phyloP scores from a whole-genome alignment of 2,797 vertebrate species.

The Darevskia nairensis region DNA sequence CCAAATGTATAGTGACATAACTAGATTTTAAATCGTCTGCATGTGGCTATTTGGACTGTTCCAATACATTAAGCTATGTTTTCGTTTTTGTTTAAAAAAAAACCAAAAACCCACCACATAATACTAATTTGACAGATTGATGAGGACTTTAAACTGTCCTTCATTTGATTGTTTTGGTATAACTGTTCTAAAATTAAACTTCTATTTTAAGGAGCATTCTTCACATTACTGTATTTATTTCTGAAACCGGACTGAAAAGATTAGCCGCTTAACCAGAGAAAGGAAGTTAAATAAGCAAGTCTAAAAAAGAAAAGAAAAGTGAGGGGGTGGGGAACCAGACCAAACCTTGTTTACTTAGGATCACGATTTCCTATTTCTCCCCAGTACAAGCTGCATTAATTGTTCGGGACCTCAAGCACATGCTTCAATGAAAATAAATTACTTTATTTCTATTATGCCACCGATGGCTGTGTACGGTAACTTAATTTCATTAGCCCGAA shows the following conservation, averaged over 20 bases:
- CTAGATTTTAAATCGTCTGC: constrained; percentile 30
- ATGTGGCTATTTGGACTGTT: constrained; percentile 17
- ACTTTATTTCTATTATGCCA: constrained; percentile 96
- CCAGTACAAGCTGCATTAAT: constrained; percentile 86
- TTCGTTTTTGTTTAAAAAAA: not conserved
- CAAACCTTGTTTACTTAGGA: constrained; percentile 67
- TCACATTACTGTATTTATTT: constrained; percentile 41
- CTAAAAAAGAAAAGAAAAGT: constrained; percentile 38
- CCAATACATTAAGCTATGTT: not conserved
- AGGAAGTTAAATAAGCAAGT: constrained; percentile 77
- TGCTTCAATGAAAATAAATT: constrained; percentile 98
- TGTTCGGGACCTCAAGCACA: constrained; percentile 91
- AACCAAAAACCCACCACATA: not conserved
- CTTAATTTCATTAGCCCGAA: constrained; percentile 99
- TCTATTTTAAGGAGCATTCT: constrained; percentile 19
- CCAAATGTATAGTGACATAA: constrained; percentile 18
- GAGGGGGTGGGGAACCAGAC: constrained; percentile 11
- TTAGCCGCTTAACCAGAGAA: constrained; percentile 55
- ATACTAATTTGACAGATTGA: constrained; percentile 19
- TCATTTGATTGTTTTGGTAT: constrained; percentile 22
- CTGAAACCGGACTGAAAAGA: constrained; percentile 36
- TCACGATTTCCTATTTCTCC: constrained; percentile 69
- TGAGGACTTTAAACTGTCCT: not conserved
- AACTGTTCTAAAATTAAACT: constrained; percentile 49
- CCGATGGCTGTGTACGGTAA: constrained; percentile 89